Base-by-base conservation (phyloP, 2,113 vertebrate genomes). In the Anser cygnoides region DNA sequence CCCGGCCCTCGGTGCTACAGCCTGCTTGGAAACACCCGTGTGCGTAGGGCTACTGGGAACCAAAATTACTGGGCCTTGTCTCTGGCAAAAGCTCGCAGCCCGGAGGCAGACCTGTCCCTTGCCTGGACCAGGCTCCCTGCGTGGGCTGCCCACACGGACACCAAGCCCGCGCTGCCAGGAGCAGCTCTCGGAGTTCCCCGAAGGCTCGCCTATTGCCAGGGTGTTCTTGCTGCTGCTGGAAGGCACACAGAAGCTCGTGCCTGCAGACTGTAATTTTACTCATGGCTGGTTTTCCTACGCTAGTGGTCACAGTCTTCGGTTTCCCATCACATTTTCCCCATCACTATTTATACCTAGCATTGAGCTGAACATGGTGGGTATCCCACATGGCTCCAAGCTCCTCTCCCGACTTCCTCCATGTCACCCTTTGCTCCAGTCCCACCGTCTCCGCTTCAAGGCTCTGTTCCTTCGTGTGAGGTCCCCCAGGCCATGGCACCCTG, bases 211-310 rank as follows among this genome's bases (percentile, higher is more conserved):
- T 80, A 61, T 71, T 90, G 77, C 72, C 70, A 89, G 49, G 59
- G 66, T 4, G 5, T 76, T 92, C 43, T 86, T 3, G 1, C 54
- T 94, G 85, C 59, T 90, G 33, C 89, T 84, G 78, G 31, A 84
- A 89, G 76, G 92, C 41, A 70, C 70, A 81, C 57, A 92, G 79
- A 93, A 90, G 57, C 82, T 95, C 2, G 1, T 75, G 71, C 82
- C 52, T 84, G 49, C 2, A 1, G 84, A 82, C 11, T 80, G 46
- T 74, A 77, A 87, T 93, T 93, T 93, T 94, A 81, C 23, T 91
- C 84, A 67, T 76, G 70, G 79, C 70, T 92, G 82, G 89, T 96
- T 96, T 95, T 95, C 90, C 31, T 92, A 18, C 50, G 84, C 82
- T 90, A 96, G 80, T 85, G 37, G 86, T 66, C 93, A 71, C 46